Base-by-base conservation (phyloP, 2,113 vertebrate species). In the Ciconia maguari region DNA sequence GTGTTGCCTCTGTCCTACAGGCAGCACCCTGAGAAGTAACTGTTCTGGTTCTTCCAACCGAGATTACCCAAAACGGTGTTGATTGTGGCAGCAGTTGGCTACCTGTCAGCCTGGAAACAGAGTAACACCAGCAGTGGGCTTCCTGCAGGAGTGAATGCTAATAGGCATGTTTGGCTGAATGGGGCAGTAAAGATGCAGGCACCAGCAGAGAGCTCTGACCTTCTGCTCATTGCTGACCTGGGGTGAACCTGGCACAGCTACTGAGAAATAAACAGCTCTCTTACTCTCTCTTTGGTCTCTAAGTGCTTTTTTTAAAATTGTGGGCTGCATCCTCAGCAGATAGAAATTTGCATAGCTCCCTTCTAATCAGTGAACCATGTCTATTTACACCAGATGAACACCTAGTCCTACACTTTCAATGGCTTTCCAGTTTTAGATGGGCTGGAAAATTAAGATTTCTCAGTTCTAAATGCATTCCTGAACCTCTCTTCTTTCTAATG, bases 401-500 rank as follows among this genome's bases (percentile, higher is more conserved):
- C 27, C 91, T n/a, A 80, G 51, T 34, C 79, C 51, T 41, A 66
- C 44, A 24, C 25, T 80, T 88, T 52, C 68, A 58, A 70, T 88
- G 64, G 25, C 46, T 74, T 91, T 90, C 55, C 51, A 12, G 4
- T 86, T 93, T 94, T 18, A 95, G 85, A 93, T 78, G 71, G 68
- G 54, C 87, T 92, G 91, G 95, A 96, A 97, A 97, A 97, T 95
- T 64, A 86, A 86, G 75, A 95, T 95, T 95, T 95, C 60, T 95
- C 93, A 77, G 32, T 75, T 88, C 54, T 90, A 84, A 93, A 93
- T 49, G 75, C 68, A 83, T 91, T 97, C 25, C 82, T 57, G 62
- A 94, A 88, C 42, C 46, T 86, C 16, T 70, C 46, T 69, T 55
- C 58, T 86, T 93, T 80, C 68, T 68, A 71, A 71, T 25, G 26